Evolutionary conservation across 2,888 invertebrate species (phyloP).

Genomic region (Meta bourneti): DNA sequence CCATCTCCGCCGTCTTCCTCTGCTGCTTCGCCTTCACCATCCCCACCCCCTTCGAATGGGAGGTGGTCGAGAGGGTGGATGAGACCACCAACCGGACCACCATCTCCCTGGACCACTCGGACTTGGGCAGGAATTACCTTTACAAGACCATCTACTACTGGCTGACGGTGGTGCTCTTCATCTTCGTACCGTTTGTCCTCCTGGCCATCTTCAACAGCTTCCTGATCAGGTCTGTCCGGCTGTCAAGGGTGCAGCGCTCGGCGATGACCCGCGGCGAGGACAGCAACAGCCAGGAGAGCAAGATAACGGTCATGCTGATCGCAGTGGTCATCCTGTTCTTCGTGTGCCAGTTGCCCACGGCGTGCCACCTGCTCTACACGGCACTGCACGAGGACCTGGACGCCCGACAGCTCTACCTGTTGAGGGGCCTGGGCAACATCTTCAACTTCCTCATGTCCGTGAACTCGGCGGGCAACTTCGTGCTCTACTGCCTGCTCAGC

Average conservation of each 20-base stretch:
- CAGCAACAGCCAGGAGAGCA: constrained; percentile 77
- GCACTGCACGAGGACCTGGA: constrained; percentile 78
- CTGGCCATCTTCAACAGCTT: constrained; percentile 82
- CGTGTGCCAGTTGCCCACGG: constrained; percentile 82
- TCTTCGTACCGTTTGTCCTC: constrained; percentile 82
- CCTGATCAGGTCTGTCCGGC: constrained; percentile 81
- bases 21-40: constrained; percentile 80
- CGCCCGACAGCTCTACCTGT: constrained; percentile 79
- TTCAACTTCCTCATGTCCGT: constrained; percentile 82
- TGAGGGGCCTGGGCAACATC: constrained; percentile 81
- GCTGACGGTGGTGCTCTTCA: constrained; percentile 81
- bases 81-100: constrained; percentile 60
- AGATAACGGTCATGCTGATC: constrained; percentile 83
- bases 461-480: constrained; percentile 83
- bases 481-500: constrained; percentile 82
- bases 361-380: constrained; percentile 80
- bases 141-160: constrained; percentile 81
- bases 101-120: constrained; percentile 62
- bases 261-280: constrained; percentile 77
- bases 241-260: constrained; percentile 76
- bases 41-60: constrained; percentile 81
- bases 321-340: constrained; percentile 83
- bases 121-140: constrained; percentile 77
- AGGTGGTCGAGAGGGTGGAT: constrained; percentile 66
- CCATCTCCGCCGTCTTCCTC: constrained; percentile 79